Evolutionary conservation across 1,140 invertebrate genomes (phyloP).

Genomic region (Bilobella aurantiaca): DNA sequence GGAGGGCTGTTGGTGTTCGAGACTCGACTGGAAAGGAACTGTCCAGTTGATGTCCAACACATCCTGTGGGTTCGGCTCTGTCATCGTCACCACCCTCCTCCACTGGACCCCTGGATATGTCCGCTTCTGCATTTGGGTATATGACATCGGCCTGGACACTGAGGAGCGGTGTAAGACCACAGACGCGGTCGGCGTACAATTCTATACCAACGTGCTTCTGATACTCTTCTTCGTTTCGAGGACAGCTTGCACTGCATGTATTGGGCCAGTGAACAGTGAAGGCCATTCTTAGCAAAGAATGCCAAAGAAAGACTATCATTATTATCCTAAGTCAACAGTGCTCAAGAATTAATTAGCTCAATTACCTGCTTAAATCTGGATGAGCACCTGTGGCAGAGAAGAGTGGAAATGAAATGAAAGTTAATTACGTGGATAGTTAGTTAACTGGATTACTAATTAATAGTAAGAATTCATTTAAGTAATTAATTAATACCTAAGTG

Average conservation of each 20-base stretch:
- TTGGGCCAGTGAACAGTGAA: slow-evolving; percentile 13
- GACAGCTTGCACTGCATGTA: neutral
- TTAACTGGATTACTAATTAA: no score
- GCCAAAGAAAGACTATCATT: no score
- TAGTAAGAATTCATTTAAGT: no score
- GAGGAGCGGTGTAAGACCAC: slow-evolving; percentile 1
- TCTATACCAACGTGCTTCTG: neutral
- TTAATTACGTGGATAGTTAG: no score
- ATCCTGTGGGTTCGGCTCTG: slow-evolving; percentile 15
- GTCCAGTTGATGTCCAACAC: slow-evolving; percentile 28
- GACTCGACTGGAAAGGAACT: slow-evolving; percentile 26
- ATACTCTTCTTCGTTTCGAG: neutral
- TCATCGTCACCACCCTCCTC: no score
- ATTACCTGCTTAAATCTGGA: no score
- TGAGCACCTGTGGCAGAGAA: no score
- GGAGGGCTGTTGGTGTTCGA: slow-evolving; percentile 15
- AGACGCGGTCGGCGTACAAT: neutral
- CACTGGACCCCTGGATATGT: neutral
- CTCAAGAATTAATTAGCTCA: no score
- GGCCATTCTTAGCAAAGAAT: no score
- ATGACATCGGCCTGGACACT: slow-evolving; percentile 25
- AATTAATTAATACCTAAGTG: no score
- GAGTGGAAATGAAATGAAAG: no score
- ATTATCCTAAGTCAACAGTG: no score
- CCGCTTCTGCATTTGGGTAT: slow-evolving; percentile 24